Base-by-base conservation (phyloP, 2,113 vertebrate genomes). In the Motacilla tschutschensis region DNA sequence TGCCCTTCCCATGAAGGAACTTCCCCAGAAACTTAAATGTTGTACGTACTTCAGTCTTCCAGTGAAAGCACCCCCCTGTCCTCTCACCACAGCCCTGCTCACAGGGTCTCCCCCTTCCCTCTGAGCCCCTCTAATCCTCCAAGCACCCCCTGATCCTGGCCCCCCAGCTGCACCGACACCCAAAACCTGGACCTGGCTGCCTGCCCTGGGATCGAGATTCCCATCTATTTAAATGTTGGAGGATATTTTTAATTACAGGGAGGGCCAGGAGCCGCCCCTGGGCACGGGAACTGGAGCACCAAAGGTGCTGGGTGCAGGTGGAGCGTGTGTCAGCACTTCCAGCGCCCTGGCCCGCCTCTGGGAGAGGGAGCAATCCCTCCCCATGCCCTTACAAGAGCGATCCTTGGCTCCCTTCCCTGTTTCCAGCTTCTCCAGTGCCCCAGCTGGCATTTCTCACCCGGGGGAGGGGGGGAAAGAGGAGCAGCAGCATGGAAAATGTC, bases 171-270 rank as follows among this genome's bases (percentile, higher is more conserved):
- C 79, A n/a, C 16, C 28, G 8, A 9, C 22, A 26, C 64, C 67
- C 38, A 1, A 15, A 29, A 54, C n/a, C 73, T 18, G 85, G 63
- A 4, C 69, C 73, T 87, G 94, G 85, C 92, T 55, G 18, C 65
- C 80, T 85, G 79, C 92, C 85, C 73, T 38, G 1, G 69, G 64
- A 71, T 15, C 0, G 20, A 93, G 88, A 83, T 87, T 87, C 59
- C 62, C 17, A 91, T 87, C 90, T 80, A 15, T 62, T 71, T 65
- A 79, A 83, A 83, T 36, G 60, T 18, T 80, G 41, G 54, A 77
- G 88, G 57, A 43, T 44, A 65, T 85, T 83, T 74, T 66, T 93
- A 89, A 95, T 93, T 83, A 85, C 64, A 91, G 88, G 65, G 53
- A 8, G 1, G 8, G 83, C 31, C 31, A 17, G 35, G 22, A 73